Percentiles rank a stretch among this genome's conserved stretches.
Conservation (phyloP, 2,888 invertebrate species). For the Sesamia inferens region DNA sequence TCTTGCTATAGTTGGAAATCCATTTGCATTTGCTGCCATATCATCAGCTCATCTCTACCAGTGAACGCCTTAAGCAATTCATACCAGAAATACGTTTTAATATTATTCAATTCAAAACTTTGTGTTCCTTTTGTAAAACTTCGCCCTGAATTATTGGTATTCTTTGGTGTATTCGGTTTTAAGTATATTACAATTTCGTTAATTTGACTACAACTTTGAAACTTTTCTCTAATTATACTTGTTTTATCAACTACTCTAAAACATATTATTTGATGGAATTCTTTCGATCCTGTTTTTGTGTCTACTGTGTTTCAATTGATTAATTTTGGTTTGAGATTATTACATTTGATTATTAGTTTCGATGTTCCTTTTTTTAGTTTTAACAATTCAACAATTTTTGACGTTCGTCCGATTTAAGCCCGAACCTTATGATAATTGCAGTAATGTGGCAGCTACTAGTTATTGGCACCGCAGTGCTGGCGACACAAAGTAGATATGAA, state of each 20-base stretch:
- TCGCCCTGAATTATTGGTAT: slow-evolving; percentile 6
- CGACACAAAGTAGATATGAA: slow-evolving; percentile 71
- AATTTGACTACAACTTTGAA: slow-evolving; percentile 4
- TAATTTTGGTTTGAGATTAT: not conserved
- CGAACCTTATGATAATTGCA: slow-evolving; percentile 40
- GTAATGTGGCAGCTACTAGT: slow-evolving; percentile 75
- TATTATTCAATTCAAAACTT: slow-evolving; percentile 4
- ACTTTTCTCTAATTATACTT: not conserved
- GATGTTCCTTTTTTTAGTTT: not conserved
- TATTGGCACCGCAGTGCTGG: slow-evolving; percentile 58
- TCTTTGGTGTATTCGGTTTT: not conserved
- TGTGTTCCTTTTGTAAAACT: not conserved
- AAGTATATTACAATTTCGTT: not conserved
- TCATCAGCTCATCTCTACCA: slow-evolving; percentile 1
- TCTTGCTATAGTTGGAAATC: slow-evolving; percentile 15
- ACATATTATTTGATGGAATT: not conserved
- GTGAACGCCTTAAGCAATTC: not conserved
- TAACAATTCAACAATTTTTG: not conserved
- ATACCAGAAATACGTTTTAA: not conserved
- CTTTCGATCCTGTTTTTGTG: not conserved
- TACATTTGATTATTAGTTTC: not conserved
- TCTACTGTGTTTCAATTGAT: not conserved
- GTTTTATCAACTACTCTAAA: not conserved
- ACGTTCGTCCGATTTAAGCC: not conserved
- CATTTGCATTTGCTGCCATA: slow-evolving; percentile 32